Evolutionary conservation across 2,888 invertebrate species (phyloP), one percentile per base, ranked within the genome.

Genomic region (Cryptosula pallasiana): DNA sequence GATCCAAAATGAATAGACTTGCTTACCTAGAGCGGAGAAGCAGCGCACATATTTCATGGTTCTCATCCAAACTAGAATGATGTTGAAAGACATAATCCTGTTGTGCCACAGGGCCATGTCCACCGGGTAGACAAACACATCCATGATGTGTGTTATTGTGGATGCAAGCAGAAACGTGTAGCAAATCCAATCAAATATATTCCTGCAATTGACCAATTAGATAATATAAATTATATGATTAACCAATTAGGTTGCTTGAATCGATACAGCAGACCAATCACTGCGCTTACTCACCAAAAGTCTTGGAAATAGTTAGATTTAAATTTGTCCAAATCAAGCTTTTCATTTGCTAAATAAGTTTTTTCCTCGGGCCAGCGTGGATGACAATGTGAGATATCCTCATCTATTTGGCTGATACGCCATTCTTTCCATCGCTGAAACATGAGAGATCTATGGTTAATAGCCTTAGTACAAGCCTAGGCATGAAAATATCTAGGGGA

Each of bases 131-230:
- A 72, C 27, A 25, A 76, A 69, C 23, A 83, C 76, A 71, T 83
- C 83, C 1, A 78, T 79, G 13, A 83, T 34, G 71, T 83, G 83
- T 1, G 81, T 82, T 9, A 75, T 74, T 36, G 82, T 77, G 23
- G 77, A 79, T 5, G 78, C 74, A 16, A 80, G 36, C 55, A 83
- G 76, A 54, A 82, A 73, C 0, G 76, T 71, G 74, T 82, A 83
- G 73, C 81, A 81, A 23, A 80, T 75, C 82, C 83, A 83, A 76
- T 83, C 83, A 77, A 83, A 82, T 58, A 81, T 78, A 73, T 83
- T 83, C 83, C 83, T 83, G 75, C 16, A 73, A 74, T 57, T n/a
- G n/a, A n/a, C n/a, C n/a, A n/a, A n/a, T n/a, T n/a, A n/a, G n/a
- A n/a, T n/a, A n/a, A n/a, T n/a, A n/a, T n/a, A n/a, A n/a, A n/a